Conservation (phyloP, 1,140 invertebrate genomes). For the Monomorium pharaonis region DNA sequence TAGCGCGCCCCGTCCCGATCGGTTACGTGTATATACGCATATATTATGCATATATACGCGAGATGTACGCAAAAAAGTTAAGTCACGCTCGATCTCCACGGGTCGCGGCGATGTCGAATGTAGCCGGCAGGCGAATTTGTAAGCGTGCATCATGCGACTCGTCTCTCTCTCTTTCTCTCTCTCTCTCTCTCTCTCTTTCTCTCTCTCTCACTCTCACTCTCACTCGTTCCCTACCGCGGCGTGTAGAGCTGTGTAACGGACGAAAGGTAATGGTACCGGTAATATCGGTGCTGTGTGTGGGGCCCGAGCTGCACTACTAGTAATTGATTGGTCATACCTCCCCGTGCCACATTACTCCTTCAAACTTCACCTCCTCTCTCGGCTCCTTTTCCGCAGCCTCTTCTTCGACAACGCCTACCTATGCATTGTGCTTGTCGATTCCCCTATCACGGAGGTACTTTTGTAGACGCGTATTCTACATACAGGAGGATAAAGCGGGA, state of each 20-base stretch:
- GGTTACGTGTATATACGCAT: conserved; percentile 2
- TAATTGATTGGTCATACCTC: conserved; percentile 81
- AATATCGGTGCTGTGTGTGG: conserved; percentile 80
- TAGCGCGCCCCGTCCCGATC: conserved; percentile 9
- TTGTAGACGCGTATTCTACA: not conserved
- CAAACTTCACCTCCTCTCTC: conserved; percentile 75
- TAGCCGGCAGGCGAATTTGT: conserved; percentile 75
- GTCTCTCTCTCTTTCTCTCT: conserved; percentile 8
- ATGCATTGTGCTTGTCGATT: not conserved
- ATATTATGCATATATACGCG: not conserved
- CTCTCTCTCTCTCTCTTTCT: conserved; percentile 17
- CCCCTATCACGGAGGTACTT: not conserved
- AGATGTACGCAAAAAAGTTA: conserved; percentile 35
- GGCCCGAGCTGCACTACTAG: conserved; percentile 79
- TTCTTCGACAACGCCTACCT: conserved; percentile 41
- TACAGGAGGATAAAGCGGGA: not conserved
- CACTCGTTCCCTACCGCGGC: conserved; percentile 40
- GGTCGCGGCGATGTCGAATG: conserved; percentile 41
- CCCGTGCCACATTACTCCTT: conserved; percentile 77
- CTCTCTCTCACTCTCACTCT: conserved; percentile 14
- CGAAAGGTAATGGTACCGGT: conserved; percentile 80
- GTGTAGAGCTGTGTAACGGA: conserved; percentile 73
- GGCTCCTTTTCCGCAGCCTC: conserved; percentile 59
- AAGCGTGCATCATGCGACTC: conserved; percentile 74
- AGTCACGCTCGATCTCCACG: conserved; percentile 61